Evolutionary conservation across 2,113 vertebrate genomes (phyloP), one percentile per base, ranked within the genome.

Genomic region (Antidorcas marsupialis): DNA sequence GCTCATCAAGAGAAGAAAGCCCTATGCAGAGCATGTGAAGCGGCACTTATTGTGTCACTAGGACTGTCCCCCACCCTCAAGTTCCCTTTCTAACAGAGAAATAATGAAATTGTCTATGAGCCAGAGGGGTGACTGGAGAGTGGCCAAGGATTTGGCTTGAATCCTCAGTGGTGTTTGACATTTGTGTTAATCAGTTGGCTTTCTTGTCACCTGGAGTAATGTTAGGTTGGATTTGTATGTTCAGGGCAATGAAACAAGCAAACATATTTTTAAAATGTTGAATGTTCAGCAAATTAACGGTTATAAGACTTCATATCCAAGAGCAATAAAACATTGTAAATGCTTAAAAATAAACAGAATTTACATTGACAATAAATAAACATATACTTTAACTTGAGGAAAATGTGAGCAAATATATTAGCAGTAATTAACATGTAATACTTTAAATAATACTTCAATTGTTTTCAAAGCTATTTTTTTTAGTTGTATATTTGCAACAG

Each of bases 281-380:
- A 98, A 97, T 87, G 94, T 98, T 98, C 98, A 98, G 86, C 90
- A 98, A 98, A 98, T 94, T 98, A 98, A 93, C 55, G 95, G 96
- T 98, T 98, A 76, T 45, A 45, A 92, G 82, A 52, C 87, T 97
- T 98, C 97, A 98, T 96, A 98, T 93, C 93, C 96, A 98, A 98
- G 98, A 97, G 96, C 97, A 98, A 91, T 97, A 91, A 97, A 98
- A 67, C 95, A 97, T 78, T 71, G 12, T 89, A 96, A 92, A 91
- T 33, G 87, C 93, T 96, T 98, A 97, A 98, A 97, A 74, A 27
- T 88, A 97, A 98, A 97, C 95, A 97, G 43, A 96, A 97, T 98
- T 98, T 98, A 96, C n/a, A 76, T 83, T 97, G 92, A 94, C 95
- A 94, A 87, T 92, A 97, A 96, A 89, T 88, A 85, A 36, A 79